Evolutionary conservation across 2,888 invertebrate genomes (phyloP).

Genomic region (Xestoiulus laeticollis): DNA sequence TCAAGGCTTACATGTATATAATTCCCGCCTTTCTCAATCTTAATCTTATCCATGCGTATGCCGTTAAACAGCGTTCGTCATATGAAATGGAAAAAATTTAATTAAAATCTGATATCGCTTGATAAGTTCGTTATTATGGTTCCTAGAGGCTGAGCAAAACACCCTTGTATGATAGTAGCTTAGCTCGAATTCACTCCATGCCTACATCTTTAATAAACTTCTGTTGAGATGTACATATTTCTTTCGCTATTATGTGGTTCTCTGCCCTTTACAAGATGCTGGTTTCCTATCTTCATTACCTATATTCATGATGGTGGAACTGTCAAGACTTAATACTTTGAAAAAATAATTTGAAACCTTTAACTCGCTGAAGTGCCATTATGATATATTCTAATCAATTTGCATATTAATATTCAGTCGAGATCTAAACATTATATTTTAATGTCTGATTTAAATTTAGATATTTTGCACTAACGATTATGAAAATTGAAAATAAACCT

Average conservation of each 20-base stretch:
- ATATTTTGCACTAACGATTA: too few species aligned
- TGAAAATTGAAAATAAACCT: too few species aligned
- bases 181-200: conserved; percentile 16
- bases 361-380: neutral
- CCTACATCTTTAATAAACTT: conserved; percentile 39
- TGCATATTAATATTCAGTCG: neutral
- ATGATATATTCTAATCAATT: neutral
- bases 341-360: neutral
- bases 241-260: neutral
- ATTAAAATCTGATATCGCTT: conserved; percentile 43
- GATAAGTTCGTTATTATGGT: conserved; percentile 13
- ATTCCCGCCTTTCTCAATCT: conserved; percentile 10
- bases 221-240: conserved; percentile 1
- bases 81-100: conserved; percentile 36
- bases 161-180: neutral
- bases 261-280: neutral
- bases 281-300: neutral
- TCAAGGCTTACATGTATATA: neutral
- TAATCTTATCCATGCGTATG: conserved; percentile 23
- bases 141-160: conserved; percentile 15
- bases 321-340: neutral
- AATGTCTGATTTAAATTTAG: too few species aligned
- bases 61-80: conserved; percentile 2
- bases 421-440: too few species aligned
- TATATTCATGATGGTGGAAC: neutral